Conservation (phyloP, 1,140 invertebrate species). For the Lordiphosa clarofinis region DNA sequence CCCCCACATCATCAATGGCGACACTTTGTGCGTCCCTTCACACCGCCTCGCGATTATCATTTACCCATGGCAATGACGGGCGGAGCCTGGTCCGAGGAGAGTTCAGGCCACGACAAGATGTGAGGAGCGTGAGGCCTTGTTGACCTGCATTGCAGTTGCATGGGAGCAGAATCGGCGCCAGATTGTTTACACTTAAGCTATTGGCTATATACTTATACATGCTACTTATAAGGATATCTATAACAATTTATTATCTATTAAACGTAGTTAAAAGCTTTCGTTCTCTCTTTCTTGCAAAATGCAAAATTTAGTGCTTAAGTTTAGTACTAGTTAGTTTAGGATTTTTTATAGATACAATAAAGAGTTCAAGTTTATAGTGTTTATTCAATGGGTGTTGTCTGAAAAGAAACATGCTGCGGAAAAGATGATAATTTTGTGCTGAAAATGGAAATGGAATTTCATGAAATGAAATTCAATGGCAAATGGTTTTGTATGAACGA, state of each 20-base stretch:
- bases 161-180: constrained; percentile 3
- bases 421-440: no score
- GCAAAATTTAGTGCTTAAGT: constrained; percentile 61
- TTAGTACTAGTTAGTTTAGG: constrained; percentile 52
- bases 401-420: no score
- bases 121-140: constrained; percentile 39
- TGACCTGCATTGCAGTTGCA: constrained; percentile 36
- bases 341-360: constrained; percentile 51
- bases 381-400: constrained; percentile 4
- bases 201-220: constrained; percentile 7
- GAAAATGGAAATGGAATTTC: no score
- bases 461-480: no score
- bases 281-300: constrained; percentile 1
- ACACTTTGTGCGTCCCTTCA: constrained; percentile 74
- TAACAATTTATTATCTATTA: constrained; percentile 31
- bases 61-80: constrained; percentile 47
- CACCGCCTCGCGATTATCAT: constrained; percentile 76
- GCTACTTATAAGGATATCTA: neutral
- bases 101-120: constrained; percentile 57
- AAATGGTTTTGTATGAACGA: no score
- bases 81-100: constrained; percentile 43
- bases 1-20: constrained; percentile 69
- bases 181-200: constrained; percentile 32
- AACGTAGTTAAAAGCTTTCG: constrained; percentile 25
- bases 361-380: constrained; percentile 38